Evolutionary conservation across 2,113 vertebrate species (phyloP).

Genomic region (Sphaerodactylus townsendi): DNA sequence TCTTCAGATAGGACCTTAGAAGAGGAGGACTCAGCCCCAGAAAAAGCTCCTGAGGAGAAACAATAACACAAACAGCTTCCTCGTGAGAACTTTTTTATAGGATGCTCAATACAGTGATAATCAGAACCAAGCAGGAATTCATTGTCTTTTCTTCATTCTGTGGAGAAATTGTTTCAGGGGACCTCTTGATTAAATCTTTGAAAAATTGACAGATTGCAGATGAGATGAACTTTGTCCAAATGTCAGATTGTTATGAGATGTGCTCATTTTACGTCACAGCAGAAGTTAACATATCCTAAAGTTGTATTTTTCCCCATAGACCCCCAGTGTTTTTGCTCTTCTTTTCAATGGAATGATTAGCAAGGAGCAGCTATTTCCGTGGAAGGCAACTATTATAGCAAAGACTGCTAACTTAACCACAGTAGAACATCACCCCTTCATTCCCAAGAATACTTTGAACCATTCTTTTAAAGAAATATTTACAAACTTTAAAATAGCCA

Average conservation of each 20-base stretch:
- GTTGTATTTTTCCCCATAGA: background rate
- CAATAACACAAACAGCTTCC: background rate
- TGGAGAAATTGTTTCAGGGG: background rate
- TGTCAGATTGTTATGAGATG: background rate
- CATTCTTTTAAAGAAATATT: too few species aligned
- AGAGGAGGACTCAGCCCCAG: background rate
- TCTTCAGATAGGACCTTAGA: background rate
- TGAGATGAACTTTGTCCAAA: background rate
- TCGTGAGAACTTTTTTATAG: background rate
- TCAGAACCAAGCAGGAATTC: background rate
- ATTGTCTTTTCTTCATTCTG: background rate
- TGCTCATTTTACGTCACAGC: background rate
- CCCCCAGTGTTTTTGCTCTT: background rate
- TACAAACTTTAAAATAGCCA: too few species aligned
- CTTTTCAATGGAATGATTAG: background rate
- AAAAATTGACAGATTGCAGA: background rate
- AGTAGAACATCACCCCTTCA: too few species aligned
- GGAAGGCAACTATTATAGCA: background rate
- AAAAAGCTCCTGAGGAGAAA: background rate
- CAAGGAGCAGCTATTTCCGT: background rate
- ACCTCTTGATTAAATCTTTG: background rate
- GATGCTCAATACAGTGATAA: background rate
- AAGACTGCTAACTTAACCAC: too few species aligned
- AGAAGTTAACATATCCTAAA: too few species aligned
- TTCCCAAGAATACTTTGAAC: too few species aligned